These are phyloP conservation scores for Dendrolimus punctatus DNA, from an alignment of 1,140 invertebrate species.

Conservation along the genomic window DNA sequence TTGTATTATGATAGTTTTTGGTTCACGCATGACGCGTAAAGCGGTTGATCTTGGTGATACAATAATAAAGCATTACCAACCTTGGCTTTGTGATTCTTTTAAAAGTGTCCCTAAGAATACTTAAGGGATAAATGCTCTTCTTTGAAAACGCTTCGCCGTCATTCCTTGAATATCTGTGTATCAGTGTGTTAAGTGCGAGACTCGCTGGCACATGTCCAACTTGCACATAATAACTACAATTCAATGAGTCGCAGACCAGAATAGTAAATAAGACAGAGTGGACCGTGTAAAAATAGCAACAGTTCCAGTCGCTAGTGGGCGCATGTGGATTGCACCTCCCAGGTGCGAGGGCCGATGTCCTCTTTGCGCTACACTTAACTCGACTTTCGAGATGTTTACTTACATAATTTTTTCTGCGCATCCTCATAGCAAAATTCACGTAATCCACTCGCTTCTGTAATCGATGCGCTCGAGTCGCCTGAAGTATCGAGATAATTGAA, in stretches of 20 bases:
- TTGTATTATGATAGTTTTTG: too few relatives aligned
- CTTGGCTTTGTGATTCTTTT: conserved; percentile 38
- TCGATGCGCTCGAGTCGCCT: not conserved
- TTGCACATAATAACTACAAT: conserved; percentile 71
- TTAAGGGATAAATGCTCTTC: conserved; percentile 34
- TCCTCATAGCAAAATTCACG: not conserved
- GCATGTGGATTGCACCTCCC: conserved; percentile 55
- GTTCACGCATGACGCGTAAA: too few relatives aligned
- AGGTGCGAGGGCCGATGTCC: conserved; percentile 56
- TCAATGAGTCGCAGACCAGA: conserved; percentile 70
- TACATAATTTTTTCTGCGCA: conserved; percentile 4
- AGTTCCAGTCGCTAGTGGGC: conserved; percentile 56
- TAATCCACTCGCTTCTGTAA: not conserved
- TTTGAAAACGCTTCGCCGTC: conserved; percentile 41
- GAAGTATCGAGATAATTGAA: conserved; percentile 1
- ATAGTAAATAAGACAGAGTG: conserved; percentile 70
- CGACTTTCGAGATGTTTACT: conserved; percentile 6
- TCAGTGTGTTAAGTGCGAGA: conserved; percentile 52
- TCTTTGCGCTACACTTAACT: conserved; percentile 15
- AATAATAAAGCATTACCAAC: conserved; percentile 12
- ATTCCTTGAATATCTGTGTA: conserved; percentile 65
- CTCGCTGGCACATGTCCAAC: conserved; percentile 61
- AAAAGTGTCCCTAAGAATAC: conserved; percentile 17
- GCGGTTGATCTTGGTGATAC: too few relatives aligned
- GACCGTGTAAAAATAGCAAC: conserved; percentile 66